Evolutionary conservation across 2,888 invertebrate species (phyloP).

Genomic region (Scaptomyza caliginosa): DNA sequence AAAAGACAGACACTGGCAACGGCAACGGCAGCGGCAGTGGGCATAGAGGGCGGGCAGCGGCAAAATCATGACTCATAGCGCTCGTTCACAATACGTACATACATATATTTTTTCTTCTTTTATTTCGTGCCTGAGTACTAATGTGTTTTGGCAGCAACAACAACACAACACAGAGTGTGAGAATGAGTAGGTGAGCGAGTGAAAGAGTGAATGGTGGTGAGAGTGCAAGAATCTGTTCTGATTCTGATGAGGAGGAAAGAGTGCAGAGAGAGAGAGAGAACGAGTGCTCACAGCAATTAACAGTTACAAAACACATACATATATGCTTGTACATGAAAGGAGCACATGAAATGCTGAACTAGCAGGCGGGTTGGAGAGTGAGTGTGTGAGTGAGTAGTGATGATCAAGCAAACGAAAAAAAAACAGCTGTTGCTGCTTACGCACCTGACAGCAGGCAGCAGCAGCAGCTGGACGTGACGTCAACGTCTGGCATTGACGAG

Average conservation of each 20-base stretch:
- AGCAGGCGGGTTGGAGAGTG: background rate
- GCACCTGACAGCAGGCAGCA: slow-evolving; percentile 57
- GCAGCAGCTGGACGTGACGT: slow-evolving; percentile 43
- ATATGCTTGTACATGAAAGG: slow-evolving; percentile 40
- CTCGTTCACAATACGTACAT: slow-evolving; percentile 47
- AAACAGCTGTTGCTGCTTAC: slow-evolving; percentile 56
- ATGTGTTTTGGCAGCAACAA: slow-evolving; percentile 70
- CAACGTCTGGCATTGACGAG: slow-evolving; percentile 62
- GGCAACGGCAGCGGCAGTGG: slow-evolving; percentile 20
- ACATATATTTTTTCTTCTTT: slow-evolving; percentile 55
- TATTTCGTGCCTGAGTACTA: slow-evolving; percentile 78
- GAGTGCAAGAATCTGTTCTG: slow-evolving; percentile 20
- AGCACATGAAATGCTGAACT: too few relatives aligned
- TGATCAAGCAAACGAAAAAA: slow-evolving; percentile 43
- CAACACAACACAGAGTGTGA: slow-evolving; percentile 10
- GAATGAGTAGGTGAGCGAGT: slow-evolving; percentile 15
- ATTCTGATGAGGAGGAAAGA: background rate
- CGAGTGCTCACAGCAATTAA: slow-evolving; percentile 12
- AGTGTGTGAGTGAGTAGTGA: slow-evolving; percentile 20
- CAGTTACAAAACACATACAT: slow-evolving; percentile 63
- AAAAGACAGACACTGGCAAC: slow-evolving; percentile 59
- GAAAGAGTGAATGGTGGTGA: slow-evolving; percentile 7
- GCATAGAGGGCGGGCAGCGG: slow-evolving; percentile 15
- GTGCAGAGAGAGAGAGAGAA: slow-evolving; percentile 7
- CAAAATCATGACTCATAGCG: slow-evolving; percentile 77